phyloP scores from a whole-genome alignment of 2,888 invertebrate species.

The Polyploca ridens region DNA sequence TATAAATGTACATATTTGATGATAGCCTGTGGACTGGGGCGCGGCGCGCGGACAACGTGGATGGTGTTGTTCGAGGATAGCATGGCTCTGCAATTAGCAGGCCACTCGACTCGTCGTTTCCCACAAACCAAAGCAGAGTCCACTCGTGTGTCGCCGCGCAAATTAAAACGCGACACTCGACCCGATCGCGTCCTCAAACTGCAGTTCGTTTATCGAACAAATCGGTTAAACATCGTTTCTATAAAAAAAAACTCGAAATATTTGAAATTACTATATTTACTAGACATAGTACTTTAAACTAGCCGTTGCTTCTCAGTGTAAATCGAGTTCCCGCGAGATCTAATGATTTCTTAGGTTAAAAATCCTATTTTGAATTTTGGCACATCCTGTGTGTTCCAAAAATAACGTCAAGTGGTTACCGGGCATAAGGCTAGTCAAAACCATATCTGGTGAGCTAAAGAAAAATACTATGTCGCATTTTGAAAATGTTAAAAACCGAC shows the following conservation, averaged over 20 bases:
- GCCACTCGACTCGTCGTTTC: slow-evolving; percentile 72
- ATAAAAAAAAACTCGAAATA: slow-evolving; percentile 8
- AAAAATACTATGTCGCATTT: no score
- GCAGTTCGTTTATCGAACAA: slow-evolving; percentile 70
- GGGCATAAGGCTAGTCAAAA: no score
- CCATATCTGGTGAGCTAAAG: no score
- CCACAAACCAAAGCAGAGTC: slow-evolving; percentile 69
- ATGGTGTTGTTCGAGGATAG: slow-evolving; percentile 60
- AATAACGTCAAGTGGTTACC: no score
- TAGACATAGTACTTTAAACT: no score
- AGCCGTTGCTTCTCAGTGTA: no score
- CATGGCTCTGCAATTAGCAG: slow-evolving; percentile 80
- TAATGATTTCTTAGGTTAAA: no score
- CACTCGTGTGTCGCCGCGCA: slow-evolving; percentile 82
- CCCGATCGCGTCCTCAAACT: slow-evolving; percentile 70
- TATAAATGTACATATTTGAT: slow-evolving; percentile 55
- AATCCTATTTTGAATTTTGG: no score
- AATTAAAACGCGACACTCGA: slow-evolving; percentile 82
- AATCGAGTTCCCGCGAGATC: no score
- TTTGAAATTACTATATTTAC: neutral
- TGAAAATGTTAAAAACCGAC: no score
- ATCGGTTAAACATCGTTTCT: slow-evolving; percentile 47
- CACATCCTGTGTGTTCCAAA: no score
- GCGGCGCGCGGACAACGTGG: slow-evolving; percentile 32
- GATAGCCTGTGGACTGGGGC: slow-evolving; percentile 35